Conservation (phyloP, 2,888 invertebrate genomes). For the Eulithis testata region DNA sequence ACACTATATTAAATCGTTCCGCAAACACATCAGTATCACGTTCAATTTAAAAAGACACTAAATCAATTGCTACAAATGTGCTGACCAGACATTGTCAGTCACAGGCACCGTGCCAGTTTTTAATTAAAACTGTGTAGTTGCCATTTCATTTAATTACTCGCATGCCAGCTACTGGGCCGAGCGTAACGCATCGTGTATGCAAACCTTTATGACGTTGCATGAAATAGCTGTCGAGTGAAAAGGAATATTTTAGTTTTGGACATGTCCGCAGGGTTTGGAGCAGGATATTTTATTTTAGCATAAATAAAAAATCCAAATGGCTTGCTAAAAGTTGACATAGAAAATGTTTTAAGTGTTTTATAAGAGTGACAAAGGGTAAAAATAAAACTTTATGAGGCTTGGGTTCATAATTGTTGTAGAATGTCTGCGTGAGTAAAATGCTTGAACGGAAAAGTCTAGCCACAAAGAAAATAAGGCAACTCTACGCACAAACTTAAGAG, state of each 20-base stretch:
- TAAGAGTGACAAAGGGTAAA: background rate
- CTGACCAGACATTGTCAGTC: slow-evolving; percentile 37
- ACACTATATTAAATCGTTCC: slow-evolving; percentile 10
- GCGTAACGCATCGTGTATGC: slow-evolving; percentile 34
- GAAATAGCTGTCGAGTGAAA: slow-evolving; percentile 30
- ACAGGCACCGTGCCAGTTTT: slow-evolving; percentile 48
- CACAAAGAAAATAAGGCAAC: no score
- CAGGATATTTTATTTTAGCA: slow-evolving; percentile 13
- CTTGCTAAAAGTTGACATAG: background rate
- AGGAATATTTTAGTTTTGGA: slow-evolving; percentile 29
- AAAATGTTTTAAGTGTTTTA: slow-evolving; percentile 3
- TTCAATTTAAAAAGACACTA: slow-evolving; percentile 28
- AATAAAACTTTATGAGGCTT: background rate
- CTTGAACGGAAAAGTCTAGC: no score
- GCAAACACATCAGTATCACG: slow-evolving; percentile 16
- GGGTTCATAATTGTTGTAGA: background rate
- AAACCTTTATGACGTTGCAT: slow-evolving; percentile 33
- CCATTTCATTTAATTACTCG: slow-evolving; percentile 57
- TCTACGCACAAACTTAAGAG: no score
- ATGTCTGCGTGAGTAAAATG: no score
- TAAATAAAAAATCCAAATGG: slow-evolving; percentile 14
- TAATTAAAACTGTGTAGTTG: slow-evolving; percentile 55
- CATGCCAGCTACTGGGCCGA: slow-evolving; percentile 35
- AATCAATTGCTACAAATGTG: slow-evolving; percentile 39
- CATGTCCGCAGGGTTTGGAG: slow-evolving; percentile 14